phyloP scores from a whole-genome alignment of 2,888 invertebrate genomes.

The Muschampia plurimacula region DNA sequence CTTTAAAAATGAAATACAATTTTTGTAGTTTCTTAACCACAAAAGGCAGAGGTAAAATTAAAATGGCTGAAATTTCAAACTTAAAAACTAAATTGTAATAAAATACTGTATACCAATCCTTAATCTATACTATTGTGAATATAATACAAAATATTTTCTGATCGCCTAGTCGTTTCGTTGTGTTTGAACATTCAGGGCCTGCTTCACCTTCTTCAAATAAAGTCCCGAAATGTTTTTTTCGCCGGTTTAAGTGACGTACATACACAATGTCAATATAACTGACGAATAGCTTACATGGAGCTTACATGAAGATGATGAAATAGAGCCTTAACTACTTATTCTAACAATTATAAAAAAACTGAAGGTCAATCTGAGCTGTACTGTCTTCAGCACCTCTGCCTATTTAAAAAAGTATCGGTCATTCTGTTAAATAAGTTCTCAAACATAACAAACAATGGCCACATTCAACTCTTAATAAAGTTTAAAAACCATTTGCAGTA shows the following conservation, averaged over 20 bases:
- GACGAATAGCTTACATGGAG: too few species aligned
- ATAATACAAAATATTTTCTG: slow-evolving; percentile 65
- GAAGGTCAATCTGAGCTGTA: not conserved
- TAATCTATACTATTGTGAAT: slow-evolving; percentile 59
- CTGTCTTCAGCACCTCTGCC: slow-evolving; percentile 60
- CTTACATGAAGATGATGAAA: too few species aligned
- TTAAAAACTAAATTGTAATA: slow-evolving; percentile 57
- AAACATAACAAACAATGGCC: slow-evolving; percentile 68
- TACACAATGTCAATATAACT: too few species aligned
- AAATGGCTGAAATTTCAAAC: slow-evolving; percentile 60
- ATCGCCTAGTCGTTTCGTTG: slow-evolving; percentile 74
- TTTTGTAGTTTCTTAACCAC: slow-evolving; percentile 49
- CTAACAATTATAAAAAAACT: slow-evolving; percentile 32
- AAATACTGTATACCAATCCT: slow-evolving; percentile 72
- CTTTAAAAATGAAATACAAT: too few species aligned
- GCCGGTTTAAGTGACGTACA: too few species aligned
- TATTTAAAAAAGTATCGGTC: slow-evolving; percentile 47
- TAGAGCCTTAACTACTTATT: slow-evolving; percentile 33
- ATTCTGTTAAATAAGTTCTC: slow-evolving; percentile 50
- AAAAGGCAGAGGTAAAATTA: slow-evolving; percentile 67
- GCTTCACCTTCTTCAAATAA: too few species aligned
- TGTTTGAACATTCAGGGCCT: slow-evolving; percentile 63
- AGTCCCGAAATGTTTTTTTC: too few species aligned
- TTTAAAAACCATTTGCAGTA: not conserved
- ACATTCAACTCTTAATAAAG: slow-evolving; percentile 54